Evolutionary conservation across 2,888 invertebrate species (phyloP), one percentile per base, ranked within the genome.

Genomic region (Ochropacha duplaris): DNA sequence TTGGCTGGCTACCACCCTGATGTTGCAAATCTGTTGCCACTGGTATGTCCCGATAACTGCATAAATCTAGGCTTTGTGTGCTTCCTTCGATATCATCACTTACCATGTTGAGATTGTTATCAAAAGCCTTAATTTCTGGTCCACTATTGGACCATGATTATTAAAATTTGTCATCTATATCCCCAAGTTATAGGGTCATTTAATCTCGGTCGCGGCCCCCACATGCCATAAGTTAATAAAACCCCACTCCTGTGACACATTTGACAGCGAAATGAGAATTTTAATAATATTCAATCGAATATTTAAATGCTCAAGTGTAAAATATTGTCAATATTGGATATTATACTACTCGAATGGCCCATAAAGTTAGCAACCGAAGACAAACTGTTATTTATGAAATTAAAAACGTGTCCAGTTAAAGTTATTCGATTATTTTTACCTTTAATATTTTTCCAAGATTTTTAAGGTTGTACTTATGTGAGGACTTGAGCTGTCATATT

Each of bases 341-440:
- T 68, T 62, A 61, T 61, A 54, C 31, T 57, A 65, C 65, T 60
- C 64, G 67, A 68, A 72, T 67, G 68, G 66, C 59, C 64, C 65
- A 72, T 74, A 74, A 74, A 72, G 58, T 31, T 62, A 57, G 55
- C 62, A 19, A 44, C 49, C 58, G 64, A 67, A 64, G 72, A 69
- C 68, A 73, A 67, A 64, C 60, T 60, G 31, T 31, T 63, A 65
- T 68, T 69, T 70, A 65, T 68, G 64, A 65, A 68, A 72, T 68
- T 69, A 62, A 69, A 65, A 61, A 62, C 57, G 58, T 56, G 57
- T 34, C 52, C 31, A 12, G 22, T 16, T n/a, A 19, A 31, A 44
- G 44, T 44, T 44, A 31, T 31, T n/a, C 22, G 54, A 58, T 51
- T 16, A 44, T 34, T 54, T 55, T 28, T 36, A 49, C 39, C 55